Base-by-base conservation (phyloP, 53 echinoderm and acorn worm genomes). In the Glandiceps talaboti region DNA sequence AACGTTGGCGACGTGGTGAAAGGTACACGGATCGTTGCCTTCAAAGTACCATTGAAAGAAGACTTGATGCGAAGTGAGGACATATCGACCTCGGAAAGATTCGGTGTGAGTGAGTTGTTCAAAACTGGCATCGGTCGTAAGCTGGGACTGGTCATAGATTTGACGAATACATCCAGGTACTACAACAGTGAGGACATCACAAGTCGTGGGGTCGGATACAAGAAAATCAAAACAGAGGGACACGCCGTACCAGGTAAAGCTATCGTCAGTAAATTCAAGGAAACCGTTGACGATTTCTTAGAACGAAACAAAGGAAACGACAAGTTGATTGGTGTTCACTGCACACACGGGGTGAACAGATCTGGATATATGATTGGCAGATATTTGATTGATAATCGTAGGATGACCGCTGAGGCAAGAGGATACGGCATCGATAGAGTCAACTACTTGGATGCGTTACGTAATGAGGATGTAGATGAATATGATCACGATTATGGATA, bases 281-380 rank as follows among this genome's bases (percentile, higher is more conserved):
- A 6, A 45, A 20, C 20, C 20, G 64, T 45, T 20, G 6, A 45
- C 6, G 64, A 45, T 20, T 45, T 45, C 64, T 12, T 45, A 12
- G 64, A 45, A 45, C 64, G 20, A 45, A 45, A 45, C 20, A 6
- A 45, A 45, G 64, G 20, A 12, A 45, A 6, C 20, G 64, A 45
- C 6, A 45, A 45, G 20, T 33, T 79, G 26, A 87, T 90, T 31
- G 90, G 85, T 82, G 90, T 90, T 1, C 90, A 90, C 31, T 90
- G 90, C 74, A 90, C 90, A 1, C 90, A 90, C 82, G 90, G 90
- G 10, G 80, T 90, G 75, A 90, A 90, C 77, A 82, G 90, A 77
- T 87, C 87, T 29, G 90, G 90, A 1, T 90, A 90, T 85, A 33
- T 90, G 31, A 82, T 90, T 29, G 84, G 87, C 82, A 87, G 64